These are phyloP conservation scores for Protonemura montana DNA, from an alignment of 2,888 invertebrate species.

Conservation along the genomic window DNA sequence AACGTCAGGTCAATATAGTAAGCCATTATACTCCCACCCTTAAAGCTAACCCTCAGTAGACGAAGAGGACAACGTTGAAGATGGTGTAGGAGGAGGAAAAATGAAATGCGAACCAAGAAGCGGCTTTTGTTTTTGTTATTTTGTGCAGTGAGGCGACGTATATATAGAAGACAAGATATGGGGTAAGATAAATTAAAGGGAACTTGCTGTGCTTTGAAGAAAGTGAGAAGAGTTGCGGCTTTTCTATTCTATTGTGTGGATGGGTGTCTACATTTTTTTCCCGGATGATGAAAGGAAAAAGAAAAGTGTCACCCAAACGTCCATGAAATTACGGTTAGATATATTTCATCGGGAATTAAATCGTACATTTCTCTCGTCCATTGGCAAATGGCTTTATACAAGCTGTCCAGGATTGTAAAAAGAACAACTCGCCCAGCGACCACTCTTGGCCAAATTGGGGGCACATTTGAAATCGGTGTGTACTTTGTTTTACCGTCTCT, in stretches of 20 bases:
- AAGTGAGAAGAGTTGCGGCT: not conserved
- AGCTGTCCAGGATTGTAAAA: not conserved
- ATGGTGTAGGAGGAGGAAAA: not conserved
- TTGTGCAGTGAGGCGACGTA: not conserved
- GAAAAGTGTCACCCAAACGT: constrained; percentile 2
- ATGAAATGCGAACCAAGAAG: constrained; percentile 2
- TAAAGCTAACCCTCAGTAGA: not conserved
- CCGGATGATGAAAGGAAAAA: not conserved
- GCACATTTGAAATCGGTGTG: not conserved
- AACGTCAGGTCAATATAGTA: constrained; percentile 19
- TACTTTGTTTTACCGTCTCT: not conserved
- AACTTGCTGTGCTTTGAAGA: not conserved
- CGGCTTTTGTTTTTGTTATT: constrained; percentile 21
- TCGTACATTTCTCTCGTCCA: not conserved
- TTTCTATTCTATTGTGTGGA: not conserved
- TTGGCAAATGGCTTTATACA: not conserved
- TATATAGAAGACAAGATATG: not conserved
- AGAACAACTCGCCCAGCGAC: not conserved
- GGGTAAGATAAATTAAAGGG: not conserved
- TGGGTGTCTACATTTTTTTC: not conserved
- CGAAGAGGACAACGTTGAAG: constrained; percentile 2
- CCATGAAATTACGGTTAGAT: constrained; percentile 12
- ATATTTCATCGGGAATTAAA: not conserved
- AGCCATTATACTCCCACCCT: not conserved
- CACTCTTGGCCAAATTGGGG: not conserved